These are phyloP conservation scores for Lerista edwardsae DNA, from an alignment of 2,797 vertebrate genomes.

Conservation along the genomic window DNA sequence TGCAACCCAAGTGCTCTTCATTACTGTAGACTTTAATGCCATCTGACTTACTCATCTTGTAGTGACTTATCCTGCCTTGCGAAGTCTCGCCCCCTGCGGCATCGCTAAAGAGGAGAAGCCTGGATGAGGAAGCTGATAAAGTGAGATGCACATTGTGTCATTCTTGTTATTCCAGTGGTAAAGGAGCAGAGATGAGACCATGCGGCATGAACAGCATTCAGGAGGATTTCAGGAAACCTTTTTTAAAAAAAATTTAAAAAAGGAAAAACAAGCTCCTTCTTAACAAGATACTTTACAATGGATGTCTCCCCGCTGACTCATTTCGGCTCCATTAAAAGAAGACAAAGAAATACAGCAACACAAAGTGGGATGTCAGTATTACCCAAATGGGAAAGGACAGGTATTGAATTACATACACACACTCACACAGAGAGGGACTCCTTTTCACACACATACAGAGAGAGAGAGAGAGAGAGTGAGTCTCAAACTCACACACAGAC, in stretches of 20 bases:
- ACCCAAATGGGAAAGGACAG: not conserved
- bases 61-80: slow-evolving; percentile 48
- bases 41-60: slow-evolving; percentile 44
- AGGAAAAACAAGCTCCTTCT: not conserved
- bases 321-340: slow-evolving; percentile 13
- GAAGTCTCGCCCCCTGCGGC: slow-evolving; percentile 29
- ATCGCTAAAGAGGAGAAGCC: not conserved
- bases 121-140: slow-evolving; percentile 32
- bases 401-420: not conserved
- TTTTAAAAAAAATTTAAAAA: not conserved
- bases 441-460: no score
- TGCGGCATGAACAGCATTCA: not conserved
- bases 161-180: slow-evolving; percentile 21
- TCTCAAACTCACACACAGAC: no score
- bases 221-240: not conserved
- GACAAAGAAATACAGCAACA: not conserved
- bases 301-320: not conserved
- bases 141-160: slow-evolving; percentile 4
- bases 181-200: slow-evolving; percentile 1
- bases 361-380: slow-evolving; percentile 10
- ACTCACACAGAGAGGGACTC: no score
- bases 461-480: no score
- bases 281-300: slow-evolving; percentile 25
- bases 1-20: slow-evolving; percentile 41
- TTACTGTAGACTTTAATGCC: slow-evolving; percentile 26